These are phyloP conservation scores for Hemithea aestivaria DNA, from an alignment of 2,888 invertebrate genomes.

Conservation along the genomic window DNA sequence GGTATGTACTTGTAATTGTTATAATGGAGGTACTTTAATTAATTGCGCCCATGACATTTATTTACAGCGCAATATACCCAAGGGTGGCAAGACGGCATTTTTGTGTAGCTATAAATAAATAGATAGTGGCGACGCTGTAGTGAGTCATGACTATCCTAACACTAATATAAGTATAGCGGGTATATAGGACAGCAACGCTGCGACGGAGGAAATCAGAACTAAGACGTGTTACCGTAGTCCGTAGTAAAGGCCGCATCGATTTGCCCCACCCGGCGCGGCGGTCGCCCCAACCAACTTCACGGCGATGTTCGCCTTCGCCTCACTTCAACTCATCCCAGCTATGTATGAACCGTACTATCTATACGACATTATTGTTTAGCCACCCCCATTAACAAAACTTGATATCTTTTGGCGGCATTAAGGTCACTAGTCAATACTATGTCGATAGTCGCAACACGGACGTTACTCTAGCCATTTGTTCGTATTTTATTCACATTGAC, in stretches of 20 bases:
- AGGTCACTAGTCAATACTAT: conserved; percentile 49
- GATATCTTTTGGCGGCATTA: conserved; percentile 51
- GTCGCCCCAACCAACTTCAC: conserved; percentile 60
- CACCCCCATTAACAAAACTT: conserved; percentile 63
- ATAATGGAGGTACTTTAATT: too few species aligned
- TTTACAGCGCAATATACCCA: too few species aligned
- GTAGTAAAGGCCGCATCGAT: conserved; percentile 54
- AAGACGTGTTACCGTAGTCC: conserved; percentile 30
- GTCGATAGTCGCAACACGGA: conserved; percentile 23
- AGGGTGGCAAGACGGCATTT: too few species aligned
- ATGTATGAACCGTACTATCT: conserved; percentile 73
- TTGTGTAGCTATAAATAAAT: conserved; percentile 1
- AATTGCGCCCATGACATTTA: not conserved
- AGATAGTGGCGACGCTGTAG: conserved; percentile 1
- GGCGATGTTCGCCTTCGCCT: conserved; percentile 43
- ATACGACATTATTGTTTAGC: conserved; percentile 66
- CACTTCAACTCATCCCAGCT: conserved; percentile 57
- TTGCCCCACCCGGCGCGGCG: conserved; percentile 50
- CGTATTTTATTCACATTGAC: conserved; percentile 14
- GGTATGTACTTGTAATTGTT: too few species aligned
- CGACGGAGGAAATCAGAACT: conserved; percentile 39
- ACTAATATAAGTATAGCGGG: conserved; percentile 8
- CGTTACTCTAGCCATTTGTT: conserved; percentile 20
- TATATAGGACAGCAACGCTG: conserved; percentile 36
- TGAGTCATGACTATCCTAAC: conserved; percentile 1